Evolutionary conservation across 2,797 vertebrate genomes (phyloP), one percentile per base, ranked within the genome.

Genomic region (Bufotes viridis): DNA sequence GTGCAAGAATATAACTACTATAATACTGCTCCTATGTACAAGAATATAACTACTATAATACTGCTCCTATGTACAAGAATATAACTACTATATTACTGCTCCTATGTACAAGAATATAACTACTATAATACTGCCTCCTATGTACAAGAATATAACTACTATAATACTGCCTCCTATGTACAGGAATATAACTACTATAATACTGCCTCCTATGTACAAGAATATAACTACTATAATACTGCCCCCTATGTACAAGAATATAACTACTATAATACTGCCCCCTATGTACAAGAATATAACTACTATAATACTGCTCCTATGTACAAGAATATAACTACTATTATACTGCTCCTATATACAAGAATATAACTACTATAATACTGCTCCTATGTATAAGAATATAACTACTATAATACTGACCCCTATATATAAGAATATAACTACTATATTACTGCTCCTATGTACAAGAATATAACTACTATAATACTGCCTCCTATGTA

Each of bases 41-140:
- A 70, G 67, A 63, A 69, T 69, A 69, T 69, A 69, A 69, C 26
- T 69, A 69, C 67, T 29, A 69, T 69, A 69, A 69, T 69, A 69
- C 26, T 69, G 67, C 61, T 7, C 63, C 63, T 67, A 67, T 26
- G 11, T 67, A 26, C n/a, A 26, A 67, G 65, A 67, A 67, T 67
- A 67, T 67, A 12, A 67, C 61, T 65, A 65, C 61, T 65, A 65
- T 65, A 65, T 24, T 65, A 65, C 61, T 65, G 6, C 24, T 6
- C 65, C 65, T 26, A 24, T 26, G n/a, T 26, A 26, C 24, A 69
- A 69, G 24, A 26, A 69, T 69, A 69, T 69, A 69, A 26, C 65
- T 69, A 69, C 65, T 69, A 26, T 69, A 69, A 24, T 26, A 14
- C 22, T 65, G 22, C 18, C 18, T 14, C 65, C 65, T 26, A 69